Percentiles rank a stretch among this genome's conserved stretches.
Evolutionary conservation across 1,140 invertebrate species (phyloP).

Genomic region (Acyrthosiphon pisum): DNA sequence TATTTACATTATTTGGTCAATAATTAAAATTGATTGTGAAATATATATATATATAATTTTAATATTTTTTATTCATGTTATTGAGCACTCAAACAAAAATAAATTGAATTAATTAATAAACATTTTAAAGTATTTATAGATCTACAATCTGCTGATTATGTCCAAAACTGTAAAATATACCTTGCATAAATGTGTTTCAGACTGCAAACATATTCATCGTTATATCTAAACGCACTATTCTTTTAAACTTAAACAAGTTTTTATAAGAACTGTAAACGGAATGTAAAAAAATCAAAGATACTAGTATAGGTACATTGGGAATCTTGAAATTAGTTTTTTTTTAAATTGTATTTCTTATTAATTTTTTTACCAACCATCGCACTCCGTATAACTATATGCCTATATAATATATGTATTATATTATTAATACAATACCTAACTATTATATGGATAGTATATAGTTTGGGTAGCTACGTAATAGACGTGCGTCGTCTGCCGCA

Average conservation of each 20-base stretch:
- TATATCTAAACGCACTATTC: background rate
- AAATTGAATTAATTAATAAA: background rate
- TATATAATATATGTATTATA: background rate
- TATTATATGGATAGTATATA: background rate
- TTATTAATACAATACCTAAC: background rate
- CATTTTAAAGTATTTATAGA: background rate
- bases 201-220: background rate
- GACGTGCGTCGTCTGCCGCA: background rate
- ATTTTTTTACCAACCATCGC: background rate
- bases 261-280: background rate
- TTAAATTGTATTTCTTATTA: background rate
- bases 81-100: background rate
- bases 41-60: background rate
- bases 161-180: background rate
- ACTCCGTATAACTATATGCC: too few species aligned
- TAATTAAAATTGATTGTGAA: background rate
- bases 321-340: background rate
- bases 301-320: too few species aligned
- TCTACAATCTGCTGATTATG: background rate
- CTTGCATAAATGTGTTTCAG: background rate
- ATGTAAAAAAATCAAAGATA: background rate
- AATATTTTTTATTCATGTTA: background rate
- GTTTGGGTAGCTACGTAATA: background rate
- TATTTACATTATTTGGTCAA: background rate
- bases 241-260: background rate